Base-by-base conservation (phyloP, 2,113 vertebrate genomes). In the Craseonycteris thonglongyai region DNA sequence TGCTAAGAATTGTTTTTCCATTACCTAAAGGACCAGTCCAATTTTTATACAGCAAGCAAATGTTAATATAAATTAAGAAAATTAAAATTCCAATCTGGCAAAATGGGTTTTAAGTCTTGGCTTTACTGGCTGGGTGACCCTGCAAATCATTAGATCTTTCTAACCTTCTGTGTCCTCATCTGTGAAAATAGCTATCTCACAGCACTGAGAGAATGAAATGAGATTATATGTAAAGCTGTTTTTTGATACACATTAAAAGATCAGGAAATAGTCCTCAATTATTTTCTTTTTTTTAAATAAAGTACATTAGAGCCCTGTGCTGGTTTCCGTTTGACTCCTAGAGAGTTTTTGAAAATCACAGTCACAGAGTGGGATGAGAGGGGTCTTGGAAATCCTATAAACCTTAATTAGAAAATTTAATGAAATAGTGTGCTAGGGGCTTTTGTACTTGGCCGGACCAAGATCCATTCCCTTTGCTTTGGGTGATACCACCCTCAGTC, bases 1-100 rank as follows among this genome's bases (percentile, higher is more conserved):
- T 88, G 54, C 80, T 96, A 81, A 90, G 42, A 96, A 91, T 96
- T 97, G 56, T 95, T 96, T 96, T 75, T 18, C 42, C n/a, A 35
- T 87, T 42, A 92, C 56, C 76, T 63, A 69, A 90, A 94, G 49
- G 58, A 66, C 16, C 56, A 42, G 38, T 96, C 19, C 16, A 95
- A 59, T 66, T 81, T 91, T 96, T 94, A 72, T 89, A 85, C 4
- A 30, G 68, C 54, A 84, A 87, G 14, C 8, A 80, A 76, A 90
- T 61, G 12, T 93, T 80, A 79, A 75, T 89, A 81, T 69, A 80
- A 86, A 87, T 91, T 79, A 93, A 75, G 51, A 69, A 76, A 81
- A 71, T 83, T 86, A 82, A 94, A 91, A 91, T 95, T 93, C 24
- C 75, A 76, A 85, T 87, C 51, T 87, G 61, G 89, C 11, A 90